phyloP scores from a whole-genome alignment of 2,113 vertebrate genomes.

The Uropsilus gracilis region DNA sequence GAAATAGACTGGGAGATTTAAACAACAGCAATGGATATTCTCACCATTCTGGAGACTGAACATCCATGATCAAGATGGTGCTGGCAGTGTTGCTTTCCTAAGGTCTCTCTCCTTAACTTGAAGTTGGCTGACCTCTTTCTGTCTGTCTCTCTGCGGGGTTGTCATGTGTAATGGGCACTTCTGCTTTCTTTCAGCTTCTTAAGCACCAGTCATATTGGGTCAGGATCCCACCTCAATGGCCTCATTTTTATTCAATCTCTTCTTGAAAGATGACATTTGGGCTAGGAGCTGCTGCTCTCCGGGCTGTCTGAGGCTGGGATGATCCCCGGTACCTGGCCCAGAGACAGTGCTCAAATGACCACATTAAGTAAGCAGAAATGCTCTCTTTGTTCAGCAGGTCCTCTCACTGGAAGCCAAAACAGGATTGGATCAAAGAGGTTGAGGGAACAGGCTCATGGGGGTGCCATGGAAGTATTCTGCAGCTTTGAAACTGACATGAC shows the following conservation, averaged over 20 bases:
- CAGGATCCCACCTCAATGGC: neutral
- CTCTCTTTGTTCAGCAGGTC: neutral
- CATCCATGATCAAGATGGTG: neutral
- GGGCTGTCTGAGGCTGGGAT: no score
- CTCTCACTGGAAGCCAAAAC: neutral
- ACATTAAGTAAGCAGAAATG: neutral
- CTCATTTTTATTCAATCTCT: neutral
- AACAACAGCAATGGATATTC: neutral
- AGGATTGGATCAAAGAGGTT: neutral
- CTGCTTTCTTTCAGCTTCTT: neutral
- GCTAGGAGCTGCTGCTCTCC: neutral
- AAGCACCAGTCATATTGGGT: neutral
- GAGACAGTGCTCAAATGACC: neutral
- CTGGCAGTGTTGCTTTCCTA: neutral
- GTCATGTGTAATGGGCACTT: no score
- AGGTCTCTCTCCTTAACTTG: neutral
- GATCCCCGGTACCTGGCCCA: no score
- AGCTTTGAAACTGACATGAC: neutral
- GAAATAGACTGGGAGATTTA: neutral
- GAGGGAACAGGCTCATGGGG: conserved; percentile 62
- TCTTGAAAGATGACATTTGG: neutral
- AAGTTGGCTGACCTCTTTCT: neutral
- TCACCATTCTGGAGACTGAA: neutral
- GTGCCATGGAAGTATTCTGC: conserved; percentile 1
- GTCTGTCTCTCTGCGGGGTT: neutral